A percentile compares a stretch with the other conserved stretches of the same genome.
phyloP scores from a whole-genome alignment of 1,140 invertebrate species.

The Bombus superbus region DNA sequence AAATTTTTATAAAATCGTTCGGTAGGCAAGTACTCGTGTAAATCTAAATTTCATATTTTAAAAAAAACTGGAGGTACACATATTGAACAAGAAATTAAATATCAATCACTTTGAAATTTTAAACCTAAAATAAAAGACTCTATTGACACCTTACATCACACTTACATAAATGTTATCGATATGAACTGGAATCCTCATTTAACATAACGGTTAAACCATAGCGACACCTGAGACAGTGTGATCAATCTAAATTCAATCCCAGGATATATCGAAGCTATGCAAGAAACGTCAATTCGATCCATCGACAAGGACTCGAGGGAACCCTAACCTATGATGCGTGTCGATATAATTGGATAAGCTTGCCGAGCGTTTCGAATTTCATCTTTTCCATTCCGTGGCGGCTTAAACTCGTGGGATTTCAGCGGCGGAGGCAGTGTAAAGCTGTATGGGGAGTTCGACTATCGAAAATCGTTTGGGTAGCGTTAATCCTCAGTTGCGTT shows the following conservation, averaged over 20 bases:
- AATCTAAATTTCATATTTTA: neutral
- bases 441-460: neutral
- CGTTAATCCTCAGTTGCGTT: slow-evolving; percentile 64
- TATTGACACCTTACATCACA: neutral
- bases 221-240: neutral
- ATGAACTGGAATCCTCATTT: no score
- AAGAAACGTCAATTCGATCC: neutral
- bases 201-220: neutral
- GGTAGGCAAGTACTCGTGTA: neutral
- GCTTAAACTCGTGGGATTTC: slow-evolving; percentile 60
- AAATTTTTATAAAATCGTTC: neutral
- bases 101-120: neutral
- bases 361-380: slow-evolving; percentile 35
- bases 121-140: neutral
- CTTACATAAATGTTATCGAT: neutral
- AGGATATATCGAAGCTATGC: neutral
- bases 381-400: slow-evolving; percentile 57
- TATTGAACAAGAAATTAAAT: no score
- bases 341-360: slow-evolving; percentile 52
- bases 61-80: neutral
- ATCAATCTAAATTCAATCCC: neutral
- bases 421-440: neutral
- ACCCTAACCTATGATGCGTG: slow-evolving; percentile 11
- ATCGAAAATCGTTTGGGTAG: slow-evolving; percentile 55
- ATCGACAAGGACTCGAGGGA: slow-evolving; percentile 1